Evolutionary conservation across 2,113 vertebrate genomes (phyloP), one percentile per base, ranked within the genome.

Genomic region (Ochotona princeps): DNA sequence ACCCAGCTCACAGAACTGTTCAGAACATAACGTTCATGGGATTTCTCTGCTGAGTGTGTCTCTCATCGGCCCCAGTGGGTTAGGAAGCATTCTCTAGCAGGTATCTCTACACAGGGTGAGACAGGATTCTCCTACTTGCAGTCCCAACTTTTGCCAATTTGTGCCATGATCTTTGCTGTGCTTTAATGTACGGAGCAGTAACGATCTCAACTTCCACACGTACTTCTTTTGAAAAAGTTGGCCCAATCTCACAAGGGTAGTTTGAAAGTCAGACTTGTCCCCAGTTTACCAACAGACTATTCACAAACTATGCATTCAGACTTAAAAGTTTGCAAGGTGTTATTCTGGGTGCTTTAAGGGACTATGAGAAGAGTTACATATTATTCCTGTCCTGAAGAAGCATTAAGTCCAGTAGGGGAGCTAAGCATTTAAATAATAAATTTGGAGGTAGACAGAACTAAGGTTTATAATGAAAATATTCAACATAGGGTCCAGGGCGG

Each of bases 31-130:
- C 38, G 65, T 65, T 57, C 17, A 60, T 25, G 38, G 51, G 85
- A 61, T 35, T 6, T 63, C 26, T 54, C 60, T 87, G 73, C 70
- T 61, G 83, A 44, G 38, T 44, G 38, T 63, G 57, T 49, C 70
- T 80, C 76, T 88, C 44, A 90, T 96, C 95, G 80, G 44, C 20
- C 54, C n/a, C 5, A 61, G 74, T 26, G 70, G 38, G 85, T 94
- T 51, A 88, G 73, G 35, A 82, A 35, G 26, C 78, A 44, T 30
- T 65, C 70, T 76, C 66, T 67, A 20, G 54, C 49, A 69, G 44
- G 23, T 21, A 49, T 26, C 88, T 28, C 49, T 38, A 66, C 69
- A 63, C 5, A 2, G 30, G 75, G 32, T 15, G 13, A 51, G 28
- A 12, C 38, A 63, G 44, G 63, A 32, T 35, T 93, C 83, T 47